Evolutionary conservation across 2,113 vertebrate genomes (phyloP).

Genomic region (Melanerpes formicivorus): DNA sequence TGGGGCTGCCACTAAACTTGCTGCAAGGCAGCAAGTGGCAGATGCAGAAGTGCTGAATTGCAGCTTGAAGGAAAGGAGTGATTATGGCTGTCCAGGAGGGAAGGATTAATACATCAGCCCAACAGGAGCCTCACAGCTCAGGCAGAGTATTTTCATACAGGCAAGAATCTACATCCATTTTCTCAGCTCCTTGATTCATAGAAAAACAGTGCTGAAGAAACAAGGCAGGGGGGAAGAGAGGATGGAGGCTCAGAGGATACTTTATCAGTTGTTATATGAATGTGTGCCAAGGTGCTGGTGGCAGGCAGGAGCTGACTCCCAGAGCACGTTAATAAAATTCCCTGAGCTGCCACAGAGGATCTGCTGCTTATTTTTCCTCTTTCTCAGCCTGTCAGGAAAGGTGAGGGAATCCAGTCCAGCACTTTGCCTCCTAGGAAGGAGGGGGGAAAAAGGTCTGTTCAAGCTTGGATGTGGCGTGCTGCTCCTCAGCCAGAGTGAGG

Average conservation of each 20-base stretch:
- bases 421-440: background rate
- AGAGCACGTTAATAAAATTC: background rate
- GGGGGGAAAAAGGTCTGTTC: background rate
- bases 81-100: conserved; percentile 42
- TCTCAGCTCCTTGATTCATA: background rate
- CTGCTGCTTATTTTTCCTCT: background rate
- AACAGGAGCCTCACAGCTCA: background rate
- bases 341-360: background rate
- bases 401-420: background rate
- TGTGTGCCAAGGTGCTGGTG: background rate
- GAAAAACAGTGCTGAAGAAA: conserved; percentile 4
- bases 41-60: conserved; percentile 33
- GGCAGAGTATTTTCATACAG: conserved; percentile 16
- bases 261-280: background rate
- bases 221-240: background rate
- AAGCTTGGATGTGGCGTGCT: background rate
- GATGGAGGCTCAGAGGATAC: background rate
- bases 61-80: background rate
- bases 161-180: conserved; percentile 6
- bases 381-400: background rate
- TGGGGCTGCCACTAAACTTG: background rate
- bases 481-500: background rate
- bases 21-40: background rate
- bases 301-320: background rate
- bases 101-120: conserved; percentile 46